These are phyloP conservation scores for Taurulus bubalis DNA, from an alignment of 2,113 vertebrate genomes.

Conservation along the genomic window DNA sequence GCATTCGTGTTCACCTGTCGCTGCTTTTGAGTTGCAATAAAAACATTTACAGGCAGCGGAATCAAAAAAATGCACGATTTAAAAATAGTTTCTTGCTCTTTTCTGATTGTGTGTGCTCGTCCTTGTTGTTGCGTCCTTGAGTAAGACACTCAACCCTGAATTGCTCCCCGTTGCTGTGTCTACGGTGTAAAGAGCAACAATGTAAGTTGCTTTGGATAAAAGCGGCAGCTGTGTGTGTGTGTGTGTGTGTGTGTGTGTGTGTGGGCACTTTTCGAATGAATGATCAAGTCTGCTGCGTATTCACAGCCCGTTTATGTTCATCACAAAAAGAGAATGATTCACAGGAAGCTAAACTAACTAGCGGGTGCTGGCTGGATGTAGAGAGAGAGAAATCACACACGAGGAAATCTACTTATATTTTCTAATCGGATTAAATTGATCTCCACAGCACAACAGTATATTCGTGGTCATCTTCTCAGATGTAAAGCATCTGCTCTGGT, in stretches of 20 bases:
- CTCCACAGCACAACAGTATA: too few species aligned
- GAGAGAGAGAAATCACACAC: background rate
- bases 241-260: too few species aligned
- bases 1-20: background rate
- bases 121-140: too few species aligned
- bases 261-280: background rate
- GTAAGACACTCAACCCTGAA: too few species aligned
- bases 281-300: background rate
- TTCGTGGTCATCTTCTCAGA: background rate
- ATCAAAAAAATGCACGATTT: too few species aligned
- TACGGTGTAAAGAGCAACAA: too few species aligned
- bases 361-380: too few species aligned
- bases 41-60: background rate
- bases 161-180: too few species aligned
- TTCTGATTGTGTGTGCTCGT: background rate
- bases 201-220: too few species aligned
- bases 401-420: too few species aligned
- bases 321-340: background rate
- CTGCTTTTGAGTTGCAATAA: background rate
- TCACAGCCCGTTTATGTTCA: background rate
- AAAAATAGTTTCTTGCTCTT: background rate
- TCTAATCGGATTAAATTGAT: too few species aligned
- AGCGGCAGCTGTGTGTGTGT: too few species aligned
- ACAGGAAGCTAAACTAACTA: background rate
- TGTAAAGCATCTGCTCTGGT: constrained; percentile 46